A percentile compares a stretch with the other conserved stretches of the same genome.
Evolutionary conservation across 2,888 invertebrate genomes (phyloP).

Genomic region (Drosophila niveifrons): DNA sequence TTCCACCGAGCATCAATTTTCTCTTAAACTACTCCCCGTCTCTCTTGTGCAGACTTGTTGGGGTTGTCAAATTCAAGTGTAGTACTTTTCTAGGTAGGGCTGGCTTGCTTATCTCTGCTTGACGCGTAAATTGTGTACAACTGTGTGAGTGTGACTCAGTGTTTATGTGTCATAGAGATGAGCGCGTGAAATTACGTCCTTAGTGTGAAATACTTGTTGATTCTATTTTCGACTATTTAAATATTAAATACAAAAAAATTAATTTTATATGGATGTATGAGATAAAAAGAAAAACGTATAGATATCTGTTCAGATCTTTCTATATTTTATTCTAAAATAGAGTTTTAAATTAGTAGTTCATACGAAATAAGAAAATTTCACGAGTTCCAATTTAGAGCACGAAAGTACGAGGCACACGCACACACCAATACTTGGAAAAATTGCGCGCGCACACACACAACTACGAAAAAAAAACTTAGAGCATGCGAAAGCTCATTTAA

Average conservation of each 20-base stretch:
- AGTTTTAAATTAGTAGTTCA: background rate
- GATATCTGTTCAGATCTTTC: background rate
- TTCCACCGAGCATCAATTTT: background rate
- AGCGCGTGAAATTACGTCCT: background rate
- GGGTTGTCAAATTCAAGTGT: constrained; percentile 13
- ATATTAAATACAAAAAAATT: background rate
- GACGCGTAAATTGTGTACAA: constrained; percentile 14
- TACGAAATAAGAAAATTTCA: background rate
- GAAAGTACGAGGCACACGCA: constrained; percentile 35
- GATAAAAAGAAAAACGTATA: background rate
- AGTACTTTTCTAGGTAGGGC: constrained; percentile 16
- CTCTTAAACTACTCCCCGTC: constrained; percentile 12
- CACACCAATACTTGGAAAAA: constrained; percentile 28
- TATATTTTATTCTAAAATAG: background rate
- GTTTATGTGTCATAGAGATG: constrained; percentile 30
- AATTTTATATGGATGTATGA: background rate
- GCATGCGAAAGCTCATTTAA: constrained; percentile 47
- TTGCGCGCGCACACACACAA: constrained; percentile 59
- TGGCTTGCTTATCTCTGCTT: constrained; percentile 21
- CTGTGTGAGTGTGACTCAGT: constrained; percentile 6
- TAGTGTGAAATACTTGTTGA: constrained; percentile 41
- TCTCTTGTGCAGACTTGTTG: constrained; percentile 10
- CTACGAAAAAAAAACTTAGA: constrained; percentile 15
- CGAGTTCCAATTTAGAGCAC: constrained; percentile 8
- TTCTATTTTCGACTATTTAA: background rate